phyloP scores from a whole-genome alignment of 2,888 invertebrate genomes.

The Mantis religiosa region DNA sequence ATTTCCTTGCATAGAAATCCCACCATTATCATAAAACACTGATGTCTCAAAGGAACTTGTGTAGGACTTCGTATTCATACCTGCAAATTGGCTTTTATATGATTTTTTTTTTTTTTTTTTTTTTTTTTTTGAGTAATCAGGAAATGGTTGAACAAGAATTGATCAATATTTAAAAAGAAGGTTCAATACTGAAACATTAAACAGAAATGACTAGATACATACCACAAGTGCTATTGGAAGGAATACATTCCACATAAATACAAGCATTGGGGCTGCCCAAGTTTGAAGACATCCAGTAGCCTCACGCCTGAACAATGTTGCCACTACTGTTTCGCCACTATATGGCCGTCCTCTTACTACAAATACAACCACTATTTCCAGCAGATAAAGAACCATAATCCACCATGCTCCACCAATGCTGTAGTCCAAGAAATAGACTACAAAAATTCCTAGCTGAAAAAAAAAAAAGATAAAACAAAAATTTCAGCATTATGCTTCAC shows the following conservation, averaged over 20 bases:
- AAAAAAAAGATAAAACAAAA: conserved; percentile 17
- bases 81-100: too few relatives aligned
- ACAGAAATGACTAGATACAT: neutral
- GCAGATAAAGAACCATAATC: conserved; percentile 72
- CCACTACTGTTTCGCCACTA: conserved; percentile 69
- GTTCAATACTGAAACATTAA: neutral
- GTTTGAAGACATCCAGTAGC: conserved; percentile 47
- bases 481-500: neutral
- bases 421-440: conserved; percentile 82
- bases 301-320: conserved; percentile 52
- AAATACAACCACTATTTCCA: conserved; percentile 77
- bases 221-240: conserved; percentile 79
- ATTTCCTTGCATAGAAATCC: too few relatives aligned
- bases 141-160: too few relatives aligned
- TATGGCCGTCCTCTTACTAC: conserved; percentile 82
- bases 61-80: too few relatives aligned
- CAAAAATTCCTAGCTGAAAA: conserved; percentile 67
- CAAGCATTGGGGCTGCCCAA: conserved; percentile 65
- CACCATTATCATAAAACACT: too few relatives aligned
- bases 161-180: neutral
- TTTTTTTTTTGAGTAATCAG: too few relatives aligned
- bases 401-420: conserved; percentile 83
- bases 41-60: too few relatives aligned
- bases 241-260: conserved; percentile 85
- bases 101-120: too few relatives aligned